Conservation (phyloP, 2,797 vertebrate genomes). For the Muraenolepis orangiensis region DNA sequence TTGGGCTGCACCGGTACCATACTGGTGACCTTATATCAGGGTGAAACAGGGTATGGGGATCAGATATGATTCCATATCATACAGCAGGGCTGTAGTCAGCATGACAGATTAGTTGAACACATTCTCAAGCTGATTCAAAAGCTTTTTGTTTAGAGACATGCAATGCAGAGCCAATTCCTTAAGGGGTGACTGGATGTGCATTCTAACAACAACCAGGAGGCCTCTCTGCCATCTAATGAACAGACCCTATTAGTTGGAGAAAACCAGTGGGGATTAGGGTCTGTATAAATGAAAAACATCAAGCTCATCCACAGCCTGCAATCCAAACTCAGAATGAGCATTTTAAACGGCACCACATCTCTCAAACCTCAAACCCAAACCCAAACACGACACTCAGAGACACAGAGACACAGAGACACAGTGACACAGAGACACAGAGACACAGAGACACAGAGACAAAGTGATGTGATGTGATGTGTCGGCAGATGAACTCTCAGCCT, state of each 20-base stretch:
- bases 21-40: background rate
- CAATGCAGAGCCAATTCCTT: background rate
- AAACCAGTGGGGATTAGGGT: background rate
- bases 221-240: background rate
- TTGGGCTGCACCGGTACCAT: background rate
- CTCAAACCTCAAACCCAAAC: constrained; percentile 18
- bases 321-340: constrained; percentile 26
- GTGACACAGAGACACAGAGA: constrained; percentile 53
- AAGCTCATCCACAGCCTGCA: constrained; percentile 16
- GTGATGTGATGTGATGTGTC: constrained; percentile 48
- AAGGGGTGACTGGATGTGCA: background rate
- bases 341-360: constrained; percentile 33
- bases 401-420: constrained; percentile 55
- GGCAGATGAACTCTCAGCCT: constrained; percentile 50
- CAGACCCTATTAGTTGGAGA: background rate
- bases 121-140: background rate
- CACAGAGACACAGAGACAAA: constrained; percentile 34
- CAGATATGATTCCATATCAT: background rate
- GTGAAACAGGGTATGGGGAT: background rate
- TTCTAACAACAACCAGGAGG: background rate
- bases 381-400: no score
- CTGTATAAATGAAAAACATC: background rate
- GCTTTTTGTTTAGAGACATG: background rate
- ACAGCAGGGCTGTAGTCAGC: background rate
- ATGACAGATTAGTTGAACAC: background rate